Conservation (phyloP, 2,113 vertebrate genomes). For the Gobio gobio region DNA sequence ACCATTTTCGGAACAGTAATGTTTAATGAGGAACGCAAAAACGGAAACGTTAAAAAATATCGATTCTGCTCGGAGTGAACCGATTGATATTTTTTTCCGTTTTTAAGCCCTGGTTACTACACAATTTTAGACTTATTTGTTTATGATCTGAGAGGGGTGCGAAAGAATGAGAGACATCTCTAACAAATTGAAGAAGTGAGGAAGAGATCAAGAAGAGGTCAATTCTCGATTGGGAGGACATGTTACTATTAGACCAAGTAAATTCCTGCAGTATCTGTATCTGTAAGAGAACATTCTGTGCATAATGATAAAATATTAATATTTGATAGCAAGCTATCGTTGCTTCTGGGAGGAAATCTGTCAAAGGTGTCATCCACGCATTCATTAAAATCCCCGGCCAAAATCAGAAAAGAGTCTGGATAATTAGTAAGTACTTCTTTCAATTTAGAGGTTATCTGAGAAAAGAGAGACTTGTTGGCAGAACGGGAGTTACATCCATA, state of each 20-base stretch:
- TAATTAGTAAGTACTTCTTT: no score
- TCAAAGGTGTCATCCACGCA: neutral
- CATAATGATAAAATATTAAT: neutral
- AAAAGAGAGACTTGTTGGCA: no score
- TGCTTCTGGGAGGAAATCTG: neutral
- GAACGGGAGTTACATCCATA: no score
- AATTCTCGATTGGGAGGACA: neutral
- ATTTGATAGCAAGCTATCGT: neutral
- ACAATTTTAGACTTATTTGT: slow-evolving; percentile 11
- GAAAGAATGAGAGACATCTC: slow-evolving; percentile 12
- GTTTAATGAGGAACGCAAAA: no score
- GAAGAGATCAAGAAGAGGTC: slow-evolving; percentile 20
- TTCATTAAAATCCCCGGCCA: no score
- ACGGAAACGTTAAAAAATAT: no score
- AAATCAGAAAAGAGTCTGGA: no score
- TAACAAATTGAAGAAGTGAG: neutral
- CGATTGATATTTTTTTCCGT: no score
- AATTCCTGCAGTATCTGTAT: slow-evolving; percentile 7
- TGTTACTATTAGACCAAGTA: neutral
- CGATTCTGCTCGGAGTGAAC: no score
- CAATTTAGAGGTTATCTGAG: no score
- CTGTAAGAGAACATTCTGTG: neutral
- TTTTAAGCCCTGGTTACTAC: no score
- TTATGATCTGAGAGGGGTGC: slow-evolving; percentile 38
- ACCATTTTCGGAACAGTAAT: no score